Base-by-base conservation (phyloP, 2,113 vertebrate species). In the Telmatochromis brichardi region DNA sequence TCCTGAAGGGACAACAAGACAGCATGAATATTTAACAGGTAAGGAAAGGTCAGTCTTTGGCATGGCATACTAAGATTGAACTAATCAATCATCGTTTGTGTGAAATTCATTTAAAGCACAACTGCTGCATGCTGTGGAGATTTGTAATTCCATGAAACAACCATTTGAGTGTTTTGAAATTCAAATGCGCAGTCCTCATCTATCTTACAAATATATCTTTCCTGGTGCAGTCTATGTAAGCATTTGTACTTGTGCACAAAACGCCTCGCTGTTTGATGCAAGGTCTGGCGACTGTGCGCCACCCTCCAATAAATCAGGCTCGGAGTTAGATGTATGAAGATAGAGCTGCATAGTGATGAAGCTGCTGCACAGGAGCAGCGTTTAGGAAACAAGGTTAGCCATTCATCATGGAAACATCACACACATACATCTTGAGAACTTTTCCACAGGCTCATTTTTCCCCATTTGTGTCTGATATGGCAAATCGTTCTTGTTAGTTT, bases 21-120 rank as follows among this genome's bases (percentile, higher is more conserved):
- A 23, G 51, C 92, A 92, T 94, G 91, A 93, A 95, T 94, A 94
- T 94, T 92, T 86, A 94, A 91, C 58, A 86, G 88, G 83, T 88
- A 42, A 83, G 53, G 23, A 91, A 89, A 92, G 92, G 92, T 92
- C 92, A 91, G 17, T 85, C n/a, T 53, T 79, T 83, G 57, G 54
- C 45, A 21, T 26, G 55, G 87, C 63, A 83, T 58, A 14, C 83
- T 28, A 63, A 88, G 82, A 86, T 33, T 76, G 76, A 80, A 89
- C 73, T 51, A 81, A 92, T 95, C 93, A 88, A 89, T 92, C 90
- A 86, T 80, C 1, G 26, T 92, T 90, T 87, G 60, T 65, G 65
- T 85, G 78, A 88, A 91, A 31, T 81, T 31, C 47, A 90, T 71
- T 86, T 83, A 86, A 89, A 86, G 31, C 19, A 23, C 71, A 80